phyloP scores from a whole-genome alignment of 2,888 invertebrate species.

The Luffia ferchaultella region DNA sequence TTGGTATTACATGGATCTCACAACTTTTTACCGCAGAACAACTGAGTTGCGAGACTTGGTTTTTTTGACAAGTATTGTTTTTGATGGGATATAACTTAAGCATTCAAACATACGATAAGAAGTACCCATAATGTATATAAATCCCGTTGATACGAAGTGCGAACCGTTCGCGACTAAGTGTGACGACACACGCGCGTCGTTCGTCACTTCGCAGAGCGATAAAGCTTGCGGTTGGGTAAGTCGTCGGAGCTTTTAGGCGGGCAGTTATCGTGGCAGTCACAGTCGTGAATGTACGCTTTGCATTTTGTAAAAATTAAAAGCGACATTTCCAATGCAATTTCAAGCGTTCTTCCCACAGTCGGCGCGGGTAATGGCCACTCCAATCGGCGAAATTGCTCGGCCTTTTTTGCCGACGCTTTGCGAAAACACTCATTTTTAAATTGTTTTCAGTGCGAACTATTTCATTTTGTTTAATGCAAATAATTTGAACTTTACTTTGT shows the following conservation, averaged over 20 bases:
- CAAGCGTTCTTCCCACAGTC: conserved; percentile 49
- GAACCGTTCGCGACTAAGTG: too few species aligned
- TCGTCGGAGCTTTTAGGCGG: conserved; percentile 52
- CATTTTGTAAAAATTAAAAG: conserved; percentile 61
- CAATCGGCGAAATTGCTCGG: conserved; percentile 48
- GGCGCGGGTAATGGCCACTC: conserved; percentile 58
- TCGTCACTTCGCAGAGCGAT: background rate
- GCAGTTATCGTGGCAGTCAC: conserved; percentile 48
- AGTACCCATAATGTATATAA: too few species aligned
- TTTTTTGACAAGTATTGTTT: too few species aligned
- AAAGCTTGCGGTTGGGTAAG: background rate
- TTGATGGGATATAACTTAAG: too few species aligned
- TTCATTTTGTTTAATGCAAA: conserved; percentile 25
- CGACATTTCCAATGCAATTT: conserved; percentile 58
- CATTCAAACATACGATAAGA: too few species aligned
- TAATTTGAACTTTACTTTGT: conserved; percentile 18
- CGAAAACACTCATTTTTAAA: conserved; percentile 45
- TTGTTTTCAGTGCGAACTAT: conserved; percentile 27
- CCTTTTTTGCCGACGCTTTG: conserved; percentile 25
- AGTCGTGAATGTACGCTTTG: conserved; percentile 58
- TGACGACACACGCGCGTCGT: background rate
- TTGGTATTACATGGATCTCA: too few species aligned
- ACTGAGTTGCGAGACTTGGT: too few species aligned
- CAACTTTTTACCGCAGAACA: too few species aligned
- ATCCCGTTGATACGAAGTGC: too few species aligned